Base-by-base conservation (phyloP, 2,888 invertebrate genomes). In the Barypeithes pellucidus region DNA sequence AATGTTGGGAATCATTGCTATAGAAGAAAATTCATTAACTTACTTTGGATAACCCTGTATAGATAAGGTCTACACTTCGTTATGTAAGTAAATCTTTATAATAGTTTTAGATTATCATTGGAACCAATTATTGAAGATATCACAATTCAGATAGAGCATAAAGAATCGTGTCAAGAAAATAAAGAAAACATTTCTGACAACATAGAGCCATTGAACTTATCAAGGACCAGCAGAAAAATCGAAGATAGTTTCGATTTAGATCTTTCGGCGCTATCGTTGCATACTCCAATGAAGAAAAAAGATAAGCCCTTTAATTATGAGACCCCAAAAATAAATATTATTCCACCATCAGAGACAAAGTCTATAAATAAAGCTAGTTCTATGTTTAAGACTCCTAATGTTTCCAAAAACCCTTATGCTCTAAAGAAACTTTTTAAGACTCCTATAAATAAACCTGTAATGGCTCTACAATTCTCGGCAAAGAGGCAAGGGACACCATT, bases 161-260 rank as follows among this genome's bases (percentile, higher is more conserved):
- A 63, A 22, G 33, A 0, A 9, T 39, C 12, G 43, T 47, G 20
- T 14, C n/a, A 14, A 24, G 45, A 57, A n/a, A 68, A 73, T 24
- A 76, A 76, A 16, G 73, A 73, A 74, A 76, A 66, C 41, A 54
- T 63, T 66, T 63, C 61, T 12, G 14, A 16, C 18, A 66, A 67
- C 59, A 12, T 20, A 9, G 67, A 73, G 57, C 65, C 70, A 14
- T 45, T 70, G 11, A 63, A 70, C 20, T 24, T 66, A 36, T 72
- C 72, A 5, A 67, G 16, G 45, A 43, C 16, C 2, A 61, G 67
- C 54, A 71, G 66, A 70, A 67, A 67, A 67, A 70, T 72, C 16
- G 63, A 78, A 62, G 79, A 80, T 65, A 80, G 80, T 70, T 80
- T 80, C 57, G 79, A 71, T 54, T 67, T 75, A 14, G 71, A 75